Base-by-base conservation (phyloP, 2,113 vertebrate genomes). In the Salvator merianae region DNA sequence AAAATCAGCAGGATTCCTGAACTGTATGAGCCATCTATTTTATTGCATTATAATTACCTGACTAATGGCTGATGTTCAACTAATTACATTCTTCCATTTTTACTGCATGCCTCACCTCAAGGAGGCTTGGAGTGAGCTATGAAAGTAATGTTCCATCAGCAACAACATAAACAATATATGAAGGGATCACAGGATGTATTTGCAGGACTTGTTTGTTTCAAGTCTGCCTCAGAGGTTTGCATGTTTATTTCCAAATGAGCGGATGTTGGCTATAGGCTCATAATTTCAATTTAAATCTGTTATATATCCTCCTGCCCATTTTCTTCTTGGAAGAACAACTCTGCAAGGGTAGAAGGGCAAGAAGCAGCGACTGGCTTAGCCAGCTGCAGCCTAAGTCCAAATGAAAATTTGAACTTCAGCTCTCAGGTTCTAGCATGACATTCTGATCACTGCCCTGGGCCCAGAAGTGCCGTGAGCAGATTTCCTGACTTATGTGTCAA, bases 1-100 rank as follows among this genome's bases (percentile, higher is more conserved):
- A 84, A 82, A 7, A 3, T n/a, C 84, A 62, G 72, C 7, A 62
- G 62, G 34, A 47, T 77, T 83, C 50, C 76, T 87, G 53, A 81
- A 36, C 34, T 59, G 0, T 7, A 12, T 79, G 83, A 87, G 77
- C 7, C 0, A 50, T 82, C n/a, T 0, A 2, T 7, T 91, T 83
- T 79, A 50, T 71, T 72, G 55, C 68, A 43, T 80, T 81, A 55
- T 59, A 84, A 77, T 65, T 81, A 43, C 22, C 72, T 7, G 22
- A 82, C 22, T 47, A 78, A 6, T 4, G 47, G 22, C 66, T 79
- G 40, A 83, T 40, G 5, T 74, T 87, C 0, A 0, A 26, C 36
- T 86, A 77, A 47, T 5, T 74, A 7, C 9, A 2, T 8, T 82
- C 66, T n/a, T 0, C 0, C 81, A 26, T 71, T 63, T 91, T 90